Percentiles rank a stretch among this genome's conserved stretches.
Conservation (phyloP, 2,113 vertebrate genomes). For the Phaethon lepturus region DNA sequence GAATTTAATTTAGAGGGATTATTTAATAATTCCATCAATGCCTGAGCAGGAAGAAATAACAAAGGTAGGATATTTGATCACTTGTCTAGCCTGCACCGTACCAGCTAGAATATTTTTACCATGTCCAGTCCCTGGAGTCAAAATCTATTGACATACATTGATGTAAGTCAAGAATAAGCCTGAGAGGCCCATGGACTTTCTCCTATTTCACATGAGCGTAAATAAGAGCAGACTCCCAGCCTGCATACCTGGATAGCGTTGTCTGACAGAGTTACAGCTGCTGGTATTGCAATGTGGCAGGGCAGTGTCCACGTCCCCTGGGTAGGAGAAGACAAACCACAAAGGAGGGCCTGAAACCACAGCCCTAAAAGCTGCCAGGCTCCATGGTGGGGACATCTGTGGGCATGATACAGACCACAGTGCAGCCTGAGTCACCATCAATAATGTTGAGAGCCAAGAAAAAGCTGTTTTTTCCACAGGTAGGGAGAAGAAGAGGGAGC, state of each 20-base stretch:
- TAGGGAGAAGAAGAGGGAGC: neutral
- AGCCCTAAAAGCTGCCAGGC: neutral
- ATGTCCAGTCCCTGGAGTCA: neutral
- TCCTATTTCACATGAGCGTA: neutral
- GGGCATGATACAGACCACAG: neutral
- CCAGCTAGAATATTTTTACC: neutral
- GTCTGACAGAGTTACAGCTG: neutral
- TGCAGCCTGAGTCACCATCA: neutral
- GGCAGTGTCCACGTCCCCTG: neutral
- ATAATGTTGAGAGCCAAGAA: neutral
- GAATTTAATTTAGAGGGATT: conserved; percentile 25
- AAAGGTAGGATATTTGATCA: conserved; percentile 1
- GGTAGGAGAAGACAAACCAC: neutral
- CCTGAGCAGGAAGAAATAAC: neutral
- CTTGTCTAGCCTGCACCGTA: neutral
- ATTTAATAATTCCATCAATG: conserved; percentile 1
- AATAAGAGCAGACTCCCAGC: neutral
- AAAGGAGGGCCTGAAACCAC: neutral
- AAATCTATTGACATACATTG: neutral
- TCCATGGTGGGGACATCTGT: neutral
- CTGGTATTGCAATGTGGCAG: neutral
- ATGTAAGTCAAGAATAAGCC: neutral
- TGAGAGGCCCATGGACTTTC: neutral
- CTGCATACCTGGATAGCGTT: neutral
- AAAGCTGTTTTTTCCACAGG: fast-evolving